Evolutionary conservation across 1,140 invertebrate species (phyloP), one percentile per base, ranked within the genome.

Genomic region (Diprion similis): DNA sequence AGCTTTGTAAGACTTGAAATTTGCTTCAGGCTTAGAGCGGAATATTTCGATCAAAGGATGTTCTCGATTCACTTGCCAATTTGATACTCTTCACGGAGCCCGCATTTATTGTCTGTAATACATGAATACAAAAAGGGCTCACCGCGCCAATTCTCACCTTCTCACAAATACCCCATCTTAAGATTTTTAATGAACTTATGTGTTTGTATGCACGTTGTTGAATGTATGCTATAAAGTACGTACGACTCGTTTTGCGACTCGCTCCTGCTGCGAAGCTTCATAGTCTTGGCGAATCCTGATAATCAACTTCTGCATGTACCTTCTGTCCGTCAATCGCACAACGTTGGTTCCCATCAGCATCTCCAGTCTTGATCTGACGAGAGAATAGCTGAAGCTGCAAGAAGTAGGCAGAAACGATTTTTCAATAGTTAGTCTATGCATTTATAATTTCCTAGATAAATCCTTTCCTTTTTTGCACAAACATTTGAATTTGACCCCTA

Each of bases 321-420:
- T 87, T 75, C 91, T 88, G 82, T 93, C 92, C 8, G 91, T 92
- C 64, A 93, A 85, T 70, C 89, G 87, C 8, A 92, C 91, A 70
- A 92, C 85, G 82, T 91, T 92, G 19, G 89, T 91, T 47, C 91
- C 91, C 91, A 93, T 92, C 17, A 92, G 83, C 78, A 89, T 87
- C 82, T 93, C 91, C 68, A 93, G 82, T 45, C 89, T 87, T 18
- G 90, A 89, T 68, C 88, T 86, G 37, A 92, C 89, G 74, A 86
- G 84, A 46, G 89, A 89, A 78, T 90, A 83, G 77, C 87, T 89
- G 78, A 92, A 91, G 77, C 90, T 91, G 80, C 51, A 83, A 83
- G 9, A 71, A 70, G 46, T 76, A 77, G 45, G 66, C 13, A 77
- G 4, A 24, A 45, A 64, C 71, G 37, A 72, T 64, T 47, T 71